Evolutionary conservation across 1,140 invertebrate species (phyloP).

Genomic region (Drosophila elegans): DNA sequence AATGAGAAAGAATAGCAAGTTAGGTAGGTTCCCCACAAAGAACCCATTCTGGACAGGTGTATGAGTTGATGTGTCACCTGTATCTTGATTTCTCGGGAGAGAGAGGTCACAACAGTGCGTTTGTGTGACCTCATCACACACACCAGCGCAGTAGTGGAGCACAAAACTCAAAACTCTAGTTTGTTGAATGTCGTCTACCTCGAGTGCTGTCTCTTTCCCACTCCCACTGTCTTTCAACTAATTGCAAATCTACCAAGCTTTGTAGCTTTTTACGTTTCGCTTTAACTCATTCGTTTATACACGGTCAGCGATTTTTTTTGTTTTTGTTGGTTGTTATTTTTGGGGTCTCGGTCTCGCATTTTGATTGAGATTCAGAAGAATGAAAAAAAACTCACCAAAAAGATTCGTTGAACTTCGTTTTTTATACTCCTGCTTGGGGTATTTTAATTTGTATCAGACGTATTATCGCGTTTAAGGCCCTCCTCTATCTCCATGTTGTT

Average conservation of each 20-base stretch:
- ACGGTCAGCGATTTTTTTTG: constrained; percentile 40
- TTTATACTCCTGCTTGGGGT: constrained; percentile 5
- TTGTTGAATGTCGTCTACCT: constrained; percentile 75
- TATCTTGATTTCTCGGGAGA: constrained; percentile 11
- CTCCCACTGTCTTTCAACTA: constrained; percentile 41
- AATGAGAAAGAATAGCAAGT: constrained; percentile 11
- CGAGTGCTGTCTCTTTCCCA: neutral
- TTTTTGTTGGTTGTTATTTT: constrained; percentile 45
- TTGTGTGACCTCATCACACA: constrained; percentile 64
- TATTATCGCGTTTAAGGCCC: no score
- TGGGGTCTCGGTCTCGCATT: constrained; percentile 43
- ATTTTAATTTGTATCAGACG: no score
- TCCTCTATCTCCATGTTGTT: no score
- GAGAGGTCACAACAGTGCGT: constrained; percentile 20
- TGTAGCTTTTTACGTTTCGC: constrained; percentile 43
- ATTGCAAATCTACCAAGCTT: constrained; percentile 67
- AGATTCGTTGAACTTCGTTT: constrained; percentile 71
- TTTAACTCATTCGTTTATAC: constrained; percentile 63
- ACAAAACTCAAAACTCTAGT: constrained; percentile 38
- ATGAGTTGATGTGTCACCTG: constrained; percentile 23
- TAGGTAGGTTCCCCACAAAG: constrained; percentile 18
- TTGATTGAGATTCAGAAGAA: constrained; percentile 48
- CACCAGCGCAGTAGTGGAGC: constrained; percentile 11
- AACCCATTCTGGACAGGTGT: constrained; percentile 22
- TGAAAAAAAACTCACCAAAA: constrained; percentile 47